These are phyloP conservation scores for Pyralis farinalis DNA, from an alignment of 2,888 invertebrate genomes.

Conservation along the genomic window DNA sequence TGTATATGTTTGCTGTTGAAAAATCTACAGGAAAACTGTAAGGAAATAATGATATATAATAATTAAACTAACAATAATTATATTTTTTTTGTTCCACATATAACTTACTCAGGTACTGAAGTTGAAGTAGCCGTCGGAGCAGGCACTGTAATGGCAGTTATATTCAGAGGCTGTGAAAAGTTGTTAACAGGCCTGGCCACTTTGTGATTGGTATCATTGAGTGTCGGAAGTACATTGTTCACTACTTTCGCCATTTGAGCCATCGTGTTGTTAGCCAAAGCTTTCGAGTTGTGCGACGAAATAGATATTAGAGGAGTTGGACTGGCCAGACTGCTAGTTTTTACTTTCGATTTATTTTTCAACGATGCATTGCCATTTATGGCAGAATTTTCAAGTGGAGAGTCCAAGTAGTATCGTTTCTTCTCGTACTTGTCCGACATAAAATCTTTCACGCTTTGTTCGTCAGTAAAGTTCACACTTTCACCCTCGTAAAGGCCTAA, in stretches of 20 bases:
- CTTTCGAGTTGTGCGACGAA: constrained; percentile 49
- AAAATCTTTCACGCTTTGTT: constrained; percentile 94
- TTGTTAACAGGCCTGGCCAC: constrained; percentile 57
- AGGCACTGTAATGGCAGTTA: constrained; percentile 35
- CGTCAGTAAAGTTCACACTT: constrained; percentile 89
- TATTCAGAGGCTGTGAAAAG: constrained; percentile 38
- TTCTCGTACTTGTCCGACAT: constrained; percentile 98
- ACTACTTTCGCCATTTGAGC: constrained; percentile 48
- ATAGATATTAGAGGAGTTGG: constrained; percentile 63
- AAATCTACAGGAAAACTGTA: constrained; percentile 86
- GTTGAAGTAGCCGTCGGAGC: constrained; percentile 14
- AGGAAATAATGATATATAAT: constrained; percentile 19
- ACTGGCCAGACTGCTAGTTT: constrained; percentile 41
- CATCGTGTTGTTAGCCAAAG: constrained; percentile 37
- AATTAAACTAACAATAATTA: constrained; percentile 1
- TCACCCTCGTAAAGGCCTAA: constrained; percentile 92
- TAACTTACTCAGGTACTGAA: constrained; percentile 68
- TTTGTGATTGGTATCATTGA: constrained; percentile 51
- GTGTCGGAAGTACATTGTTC: constrained; percentile 42
- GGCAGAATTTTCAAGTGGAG: constrained; percentile 36
- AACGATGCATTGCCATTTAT: constrained; percentile 51
- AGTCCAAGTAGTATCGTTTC: constrained; percentile 85
- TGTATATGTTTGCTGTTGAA: constrained; percentile 86
- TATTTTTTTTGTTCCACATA: background rate
- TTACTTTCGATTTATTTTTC: constrained; percentile 56